Evolutionary conservation across 2,888 invertebrate genomes (phyloP).

Genomic region (Diarsia rubi): DNA sequence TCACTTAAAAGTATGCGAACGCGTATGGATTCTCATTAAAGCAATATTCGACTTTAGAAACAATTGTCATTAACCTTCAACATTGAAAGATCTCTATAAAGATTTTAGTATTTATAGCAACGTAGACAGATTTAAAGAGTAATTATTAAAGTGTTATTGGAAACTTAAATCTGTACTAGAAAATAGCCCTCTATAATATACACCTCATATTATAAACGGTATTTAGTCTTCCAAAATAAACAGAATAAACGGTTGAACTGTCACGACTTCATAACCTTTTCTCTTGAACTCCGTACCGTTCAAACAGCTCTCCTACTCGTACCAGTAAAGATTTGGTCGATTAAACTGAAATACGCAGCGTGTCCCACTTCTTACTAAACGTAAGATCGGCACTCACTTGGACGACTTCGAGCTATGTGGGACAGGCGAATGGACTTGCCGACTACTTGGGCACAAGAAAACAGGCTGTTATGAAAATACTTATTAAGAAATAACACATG

Average conservation of each 20-base stretch:
- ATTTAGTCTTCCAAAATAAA: neutral
- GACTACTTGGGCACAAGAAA: slow-evolving; percentile 58
- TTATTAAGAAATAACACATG: slow-evolving; percentile 54
- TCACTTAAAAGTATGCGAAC: slow-evolving; percentile 6
- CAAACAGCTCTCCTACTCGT: slow-evolving; percentile 24
- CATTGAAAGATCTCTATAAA: neutral
- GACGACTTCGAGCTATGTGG: slow-evolving; percentile 74
- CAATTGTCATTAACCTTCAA: slow-evolving; percentile 9
- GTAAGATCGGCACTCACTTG: slow-evolving; percentile 71
- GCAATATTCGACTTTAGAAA: neutral
- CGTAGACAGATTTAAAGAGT: neutral
- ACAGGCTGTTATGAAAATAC: slow-evolving; percentile 61
- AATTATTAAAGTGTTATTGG: slow-evolving; percentile 2
- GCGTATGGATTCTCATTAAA: neutral
- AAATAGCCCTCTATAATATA: too few species aligned
- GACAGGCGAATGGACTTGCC: slow-evolving; percentile 69
- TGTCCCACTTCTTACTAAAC: slow-evolving; percentile 70
- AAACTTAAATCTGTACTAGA: neutral
- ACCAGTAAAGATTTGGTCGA: slow-evolving; percentile 52
- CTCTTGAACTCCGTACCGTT: slow-evolving; percentile 39
- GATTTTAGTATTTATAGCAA: neutral
- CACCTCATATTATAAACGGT: neutral
- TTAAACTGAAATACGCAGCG: slow-evolving; percentile 55
- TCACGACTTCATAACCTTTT: slow-evolving; percentile 39
- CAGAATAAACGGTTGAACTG: slow-evolving; percentile 4